Evolutionary conservation across 1,140 invertebrate genomes (phyloP).

Genomic region (Rhagoletis zephyria): DNA sequence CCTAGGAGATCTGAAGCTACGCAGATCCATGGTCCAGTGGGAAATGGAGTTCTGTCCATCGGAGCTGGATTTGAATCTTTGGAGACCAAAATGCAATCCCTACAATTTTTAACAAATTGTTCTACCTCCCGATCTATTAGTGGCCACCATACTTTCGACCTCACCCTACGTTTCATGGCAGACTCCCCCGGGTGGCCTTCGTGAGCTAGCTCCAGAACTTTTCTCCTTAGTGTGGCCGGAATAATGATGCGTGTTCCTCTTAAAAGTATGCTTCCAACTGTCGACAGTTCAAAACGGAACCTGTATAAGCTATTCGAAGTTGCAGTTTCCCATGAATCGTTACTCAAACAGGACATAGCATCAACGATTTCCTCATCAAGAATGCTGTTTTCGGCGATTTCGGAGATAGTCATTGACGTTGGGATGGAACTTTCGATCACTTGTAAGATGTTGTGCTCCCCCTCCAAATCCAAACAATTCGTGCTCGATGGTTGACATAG

Average conservation of each 20-base stretch:
- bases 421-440: neutral
- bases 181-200: constrained; percentile 75
- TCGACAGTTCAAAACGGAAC: constrained; percentile 56
- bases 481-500: neutral
- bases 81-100: constrained; percentile 66
- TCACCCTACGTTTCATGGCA: constrained; percentile 75
- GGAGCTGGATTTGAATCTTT: constrained; percentile 3
- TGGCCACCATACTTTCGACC: constrained; percentile 76
- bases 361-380: constrained; percentile 55
- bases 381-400: neutral
- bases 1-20: constrained; percentile 40
- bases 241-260: constrained; percentile 63
- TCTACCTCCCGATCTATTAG: constrained; percentile 74
- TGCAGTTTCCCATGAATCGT: constrained; percentile 41
- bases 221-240: constrained; percentile 60
- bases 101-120: constrained; percentile 72
- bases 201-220: constrained; percentile 70
- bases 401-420: neutral
- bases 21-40: constrained; percentile 34
- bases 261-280: constrained; percentile 52
- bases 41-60: constrained; percentile 52
- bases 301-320: constrained; percentile 49
- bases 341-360: constrained; percentile 47
- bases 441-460: neutral
- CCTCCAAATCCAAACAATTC: neutral